Percentiles rank a stretch among this genome's conserved stretches.
Evolutionary conservation across 1,140 invertebrate species (phyloP).

Genomic region (Alviniconcha marisindica): DNA sequence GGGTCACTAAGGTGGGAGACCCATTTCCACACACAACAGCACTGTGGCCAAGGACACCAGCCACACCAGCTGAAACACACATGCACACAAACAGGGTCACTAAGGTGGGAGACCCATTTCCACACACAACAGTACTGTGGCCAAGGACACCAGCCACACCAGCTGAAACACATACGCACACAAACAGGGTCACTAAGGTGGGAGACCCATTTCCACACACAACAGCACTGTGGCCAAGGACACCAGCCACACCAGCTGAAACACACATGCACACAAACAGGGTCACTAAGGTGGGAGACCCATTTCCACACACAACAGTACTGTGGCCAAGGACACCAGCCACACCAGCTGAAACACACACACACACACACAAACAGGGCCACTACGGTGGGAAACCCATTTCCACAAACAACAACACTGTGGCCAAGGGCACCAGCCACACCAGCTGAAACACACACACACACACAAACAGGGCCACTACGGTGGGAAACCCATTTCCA

Average conservation of each 20-base stretch:
- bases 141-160: background rate
- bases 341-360: background rate
- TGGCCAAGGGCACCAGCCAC: background rate
- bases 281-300: no score
- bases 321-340: no score
- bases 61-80: background rate
- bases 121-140: background rate
- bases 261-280: background rate
- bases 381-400: background rate
- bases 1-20: no score
- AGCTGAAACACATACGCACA: background rate
- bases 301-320: no score
- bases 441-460: background rate
- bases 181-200: no score
- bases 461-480: no score
- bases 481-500: slow-evolving; percentile 52
- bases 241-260: slow-evolving; percentile 46
- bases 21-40: no score
- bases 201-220: slow-evolving; percentile 51
- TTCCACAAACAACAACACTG: background rate
- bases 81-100: background rate
- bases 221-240: slow-evolving; percentile 46
- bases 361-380: background rate
- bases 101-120: background rate
- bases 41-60: no score